A percentile compares a stretch with the other conserved stretches of the same genome.
Conservation (phyloP, 2,797 vertebrate species). For the Typhlichthys subterraneus region DNA sequence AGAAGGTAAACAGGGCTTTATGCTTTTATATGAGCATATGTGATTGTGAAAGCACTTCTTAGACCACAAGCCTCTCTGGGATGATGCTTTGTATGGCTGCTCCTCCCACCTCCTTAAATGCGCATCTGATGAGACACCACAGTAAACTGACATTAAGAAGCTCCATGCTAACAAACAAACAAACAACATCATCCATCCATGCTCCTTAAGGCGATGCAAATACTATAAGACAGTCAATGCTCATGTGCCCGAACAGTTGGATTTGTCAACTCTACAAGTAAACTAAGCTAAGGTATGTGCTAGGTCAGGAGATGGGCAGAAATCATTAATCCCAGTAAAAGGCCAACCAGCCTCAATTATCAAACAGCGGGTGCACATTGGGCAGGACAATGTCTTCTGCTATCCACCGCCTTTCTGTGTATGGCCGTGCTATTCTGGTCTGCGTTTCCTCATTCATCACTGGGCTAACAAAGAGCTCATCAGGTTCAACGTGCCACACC, state of each 20-base stretch:
- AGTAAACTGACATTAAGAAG: no score
- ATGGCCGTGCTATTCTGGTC: slow-evolving; percentile 21
- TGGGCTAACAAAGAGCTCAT: slow-evolving; percentile 52
- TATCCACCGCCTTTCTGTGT: slow-evolving; percentile 21
- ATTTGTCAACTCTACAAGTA: slow-evolving; percentile 38
- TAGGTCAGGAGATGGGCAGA: no score
- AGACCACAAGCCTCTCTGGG: no score
- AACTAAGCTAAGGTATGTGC: neutral
- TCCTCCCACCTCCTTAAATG: no score
- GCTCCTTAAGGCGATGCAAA: no score
- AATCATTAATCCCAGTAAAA: slow-evolving; percentile 8
- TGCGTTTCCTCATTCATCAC: slow-evolving; percentile 45
- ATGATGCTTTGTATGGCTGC: no score
- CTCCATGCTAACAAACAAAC: slow-evolving; percentile 51
- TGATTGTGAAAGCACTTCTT: no score
- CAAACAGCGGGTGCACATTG: slow-evolving; percentile 2
- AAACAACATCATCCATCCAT: slow-evolving; percentile 2
- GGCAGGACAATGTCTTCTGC: slow-evolving; percentile 20
- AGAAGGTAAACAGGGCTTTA: no score
- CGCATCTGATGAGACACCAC: no score
- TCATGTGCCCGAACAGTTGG: slow-evolving; percentile 11
- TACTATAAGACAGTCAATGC: no score
- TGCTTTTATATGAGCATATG: no score
- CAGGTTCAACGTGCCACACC: slow-evolving; percentile 43
- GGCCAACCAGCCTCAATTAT: slow-evolving; percentile 10